Conservation (phyloP, 2,797 vertebrate species). For the Chiroxiphia lanceolata region DNA sequence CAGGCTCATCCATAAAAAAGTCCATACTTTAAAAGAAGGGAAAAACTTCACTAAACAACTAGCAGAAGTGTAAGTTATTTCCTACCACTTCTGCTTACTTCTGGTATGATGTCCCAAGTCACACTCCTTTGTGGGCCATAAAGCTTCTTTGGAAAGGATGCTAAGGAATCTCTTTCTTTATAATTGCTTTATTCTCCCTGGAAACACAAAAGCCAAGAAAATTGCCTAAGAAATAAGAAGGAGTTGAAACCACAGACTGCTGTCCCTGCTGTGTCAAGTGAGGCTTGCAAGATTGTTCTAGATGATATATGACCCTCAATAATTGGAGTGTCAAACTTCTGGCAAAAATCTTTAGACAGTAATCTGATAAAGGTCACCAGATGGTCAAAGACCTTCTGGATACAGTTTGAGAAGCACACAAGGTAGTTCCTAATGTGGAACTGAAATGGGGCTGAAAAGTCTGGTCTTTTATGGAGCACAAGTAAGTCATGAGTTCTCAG, state of each 20-base stretch:
- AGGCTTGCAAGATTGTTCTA: conserved; percentile 39
- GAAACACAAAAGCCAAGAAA: neutral
- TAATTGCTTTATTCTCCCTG: neutral
- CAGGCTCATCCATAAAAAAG: neutral
- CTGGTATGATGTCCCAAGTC: neutral
- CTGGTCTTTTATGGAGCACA: neutral
- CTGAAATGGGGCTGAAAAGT: neutral
- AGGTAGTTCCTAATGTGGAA: conserved; percentile 14
- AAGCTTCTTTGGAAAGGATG: neutral
- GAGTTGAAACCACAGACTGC: neutral
- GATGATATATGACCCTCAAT: conserved; percentile 40
- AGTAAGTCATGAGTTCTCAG: neutral
- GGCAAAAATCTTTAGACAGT: conserved; percentile 48
- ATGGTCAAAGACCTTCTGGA: conserved; percentile 18
- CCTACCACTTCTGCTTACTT: neutral
- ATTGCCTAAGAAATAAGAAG: neutral
- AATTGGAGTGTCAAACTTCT: conserved; percentile 48
- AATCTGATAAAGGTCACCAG: conserved; percentile 66
- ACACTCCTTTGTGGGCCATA: neutral
- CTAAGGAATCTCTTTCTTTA: neutral
- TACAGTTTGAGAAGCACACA: conserved; percentile 12
- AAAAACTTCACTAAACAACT: neutral
- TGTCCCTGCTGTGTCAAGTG: neutral
- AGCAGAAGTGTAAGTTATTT: neutral
- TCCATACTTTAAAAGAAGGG: neutral